Evolutionary conservation across 2,797 vertebrate species (phyloP), one percentile per base, ranked within the genome.

Genomic region (Mus spretus): DNA sequence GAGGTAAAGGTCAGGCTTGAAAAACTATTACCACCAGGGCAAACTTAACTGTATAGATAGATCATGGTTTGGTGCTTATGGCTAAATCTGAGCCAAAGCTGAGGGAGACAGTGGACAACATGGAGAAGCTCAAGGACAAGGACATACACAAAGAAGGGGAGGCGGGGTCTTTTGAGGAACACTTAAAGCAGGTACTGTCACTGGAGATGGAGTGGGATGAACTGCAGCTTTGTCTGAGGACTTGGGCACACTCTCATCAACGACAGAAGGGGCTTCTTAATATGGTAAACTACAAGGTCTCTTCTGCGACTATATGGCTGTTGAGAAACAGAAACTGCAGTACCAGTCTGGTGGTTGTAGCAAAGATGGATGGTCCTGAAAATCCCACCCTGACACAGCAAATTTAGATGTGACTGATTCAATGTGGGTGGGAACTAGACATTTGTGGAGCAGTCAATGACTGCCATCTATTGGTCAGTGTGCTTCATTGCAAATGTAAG

Each of bases 381-480:
- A 59, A 63, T 40, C 37, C 24, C 2, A 70, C 8, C 59, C 55
- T 77, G 37, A 37, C 34, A 34, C 47, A 4, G 63, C 3, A 0
- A 4, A 31, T 13, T 96, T 83, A 57, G 55, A 92, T 3, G 1
- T 0, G 31, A 77, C 75, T 6, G 22, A 78, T 22, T 53, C 40
- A 50, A 4, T 11, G 31, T 63, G 34, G 40, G 37, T 10, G 0
- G 22, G 26, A 50, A 19, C 12, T 9, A 65, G 40, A 20, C 65
- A 19, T 93, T 86, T 87, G 94, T 97, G 97, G 53, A n/a, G 59
- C 78, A 93, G 96, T 95, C 93, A 34, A 11, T n/a, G 50, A 44
- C 77, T 70, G 88, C 98, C 98, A 98, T 94, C 98, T 98, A 80
- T 89, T 47, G 96, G 92, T 82, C 11, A 50, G 0, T 75, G 1